A percentile compares a stretch with the other conserved stretches of the same genome.
These are phyloP conservation scores for Pandemis heparana DNA, from an alignment of 2,888 invertebrate genomes.

Conservation along the genomic window DNA sequence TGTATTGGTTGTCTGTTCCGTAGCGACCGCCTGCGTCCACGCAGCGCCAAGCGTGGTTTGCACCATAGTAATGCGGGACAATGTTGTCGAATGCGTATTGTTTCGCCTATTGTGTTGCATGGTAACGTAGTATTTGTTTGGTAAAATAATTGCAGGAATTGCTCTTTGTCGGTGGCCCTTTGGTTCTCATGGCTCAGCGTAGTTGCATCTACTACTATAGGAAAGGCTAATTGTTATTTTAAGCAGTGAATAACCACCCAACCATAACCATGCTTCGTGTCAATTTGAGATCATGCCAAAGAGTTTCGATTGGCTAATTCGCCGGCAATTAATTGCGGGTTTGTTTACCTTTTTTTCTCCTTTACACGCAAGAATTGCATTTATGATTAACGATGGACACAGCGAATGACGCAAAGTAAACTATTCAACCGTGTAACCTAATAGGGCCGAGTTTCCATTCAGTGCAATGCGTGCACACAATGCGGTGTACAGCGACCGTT, in stretches of 20 bases:
- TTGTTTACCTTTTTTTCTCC: neutral
- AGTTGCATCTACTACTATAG: too few relatives aligned
- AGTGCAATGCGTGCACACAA: neutral
- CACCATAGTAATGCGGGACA: neutral
- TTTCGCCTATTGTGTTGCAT: neutral
- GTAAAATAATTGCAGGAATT: neutral
- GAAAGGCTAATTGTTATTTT: too few relatives aligned
- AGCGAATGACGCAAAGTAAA: neutral
- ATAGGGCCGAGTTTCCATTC: constrained; percentile 8
- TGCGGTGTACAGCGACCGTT: neutral
- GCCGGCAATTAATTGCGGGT: neutral
- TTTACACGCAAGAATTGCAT: neutral
- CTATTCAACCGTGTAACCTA: constrained; percentile 12
- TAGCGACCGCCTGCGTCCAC: neutral
- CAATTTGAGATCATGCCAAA: too few relatives aligned
- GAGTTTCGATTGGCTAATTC: neutral
- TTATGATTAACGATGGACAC: neutral
- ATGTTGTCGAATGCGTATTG: neutral
- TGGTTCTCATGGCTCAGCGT: neutral
- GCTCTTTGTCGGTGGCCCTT: neutral
- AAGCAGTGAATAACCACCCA: too few relatives aligned
- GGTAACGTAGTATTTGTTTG: neutral
- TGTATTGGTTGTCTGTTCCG: neutral
- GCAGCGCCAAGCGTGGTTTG: neutral
- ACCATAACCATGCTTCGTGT: too few relatives aligned